phyloP scores from a whole-genome alignment of 2,113 vertebrate genomes.

The Ailurus styani region DNA sequence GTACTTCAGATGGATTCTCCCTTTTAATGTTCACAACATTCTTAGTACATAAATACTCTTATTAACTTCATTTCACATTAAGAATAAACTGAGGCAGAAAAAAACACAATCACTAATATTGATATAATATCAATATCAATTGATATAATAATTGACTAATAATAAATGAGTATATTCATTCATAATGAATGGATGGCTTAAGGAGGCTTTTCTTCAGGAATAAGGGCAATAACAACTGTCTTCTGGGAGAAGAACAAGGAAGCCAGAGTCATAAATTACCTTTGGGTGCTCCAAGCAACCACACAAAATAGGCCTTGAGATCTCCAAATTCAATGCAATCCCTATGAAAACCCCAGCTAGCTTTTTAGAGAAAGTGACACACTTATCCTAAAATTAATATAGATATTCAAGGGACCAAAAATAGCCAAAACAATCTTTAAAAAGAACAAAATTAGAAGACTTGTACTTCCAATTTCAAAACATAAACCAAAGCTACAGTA shows the following conservation, averaged over 20 bases:
- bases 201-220: background rate
- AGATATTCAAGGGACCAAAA: slow-evolving; percentile 3
- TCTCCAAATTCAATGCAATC: background rate
- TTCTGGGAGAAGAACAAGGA: slow-evolving; percentile 7
- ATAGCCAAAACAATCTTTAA: background rate
- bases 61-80: background rate
- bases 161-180: background rate
- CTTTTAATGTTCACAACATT: background rate
- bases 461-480: background rate
- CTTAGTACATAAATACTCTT: background rate
- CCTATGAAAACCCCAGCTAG: background rate
- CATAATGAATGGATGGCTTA: background rate
- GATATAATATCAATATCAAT: too few relatives aligned
- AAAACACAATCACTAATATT: background rate
- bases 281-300: background rate
- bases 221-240: background rate
- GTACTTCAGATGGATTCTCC: background rate
- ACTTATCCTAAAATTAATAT: background rate
- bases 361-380: background rate
- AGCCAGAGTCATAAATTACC: background rate
- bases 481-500: slow-evolving; percentile 8
- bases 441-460: background rate
- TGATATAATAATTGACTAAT: too few relatives aligned
- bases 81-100: background rate
- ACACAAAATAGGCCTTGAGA: background rate